A percentile compares a stretch with the other conserved stretches of the same genome.
Conservation (phyloP, 2,888 invertebrate species). For the Sarcophaga rosellei region DNA sequence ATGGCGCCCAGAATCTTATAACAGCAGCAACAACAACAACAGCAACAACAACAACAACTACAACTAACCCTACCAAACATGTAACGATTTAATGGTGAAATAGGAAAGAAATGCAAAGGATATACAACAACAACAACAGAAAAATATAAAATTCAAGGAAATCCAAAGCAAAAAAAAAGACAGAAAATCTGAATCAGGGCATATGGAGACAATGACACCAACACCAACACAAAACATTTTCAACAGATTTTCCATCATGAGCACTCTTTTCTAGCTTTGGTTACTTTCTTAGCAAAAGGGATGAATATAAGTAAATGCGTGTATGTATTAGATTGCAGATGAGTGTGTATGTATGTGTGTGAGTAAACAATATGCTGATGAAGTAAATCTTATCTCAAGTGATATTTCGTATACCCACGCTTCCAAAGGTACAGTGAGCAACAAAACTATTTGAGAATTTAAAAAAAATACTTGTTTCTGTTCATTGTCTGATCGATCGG, state of each 20-base stretch:
- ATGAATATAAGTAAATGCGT: constrained; percentile 11
- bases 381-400: constrained; percentile 42
- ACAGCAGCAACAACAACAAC: neutral
- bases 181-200: neutral
- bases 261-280: neutral
- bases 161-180: neutral
- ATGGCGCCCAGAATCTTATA: constrained; percentile 70
- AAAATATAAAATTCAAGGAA: neutral
- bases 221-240: constrained; percentile 20
- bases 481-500: neutral
- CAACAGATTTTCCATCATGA: constrained; percentile 47
- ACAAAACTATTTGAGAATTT: neutral
- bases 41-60: constrained; percentile 31
- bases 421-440: constrained; percentile 2
- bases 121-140: neutral
- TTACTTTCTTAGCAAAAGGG: constrained; percentile 4
- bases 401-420: neutral
- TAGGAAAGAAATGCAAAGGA: constrained; percentile 20
- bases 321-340: neutral
- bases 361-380: constrained; percentile 57
- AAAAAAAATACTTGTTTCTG: neutral
- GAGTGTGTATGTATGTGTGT: neutral
- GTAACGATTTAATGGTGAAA: constrained; percentile 37
- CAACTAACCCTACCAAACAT: neutral
- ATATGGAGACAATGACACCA: constrained; percentile 42